Evolutionary conservation across 2,113 vertebrate species (phyloP).

Genomic region (Microtus richardsoni): DNA sequence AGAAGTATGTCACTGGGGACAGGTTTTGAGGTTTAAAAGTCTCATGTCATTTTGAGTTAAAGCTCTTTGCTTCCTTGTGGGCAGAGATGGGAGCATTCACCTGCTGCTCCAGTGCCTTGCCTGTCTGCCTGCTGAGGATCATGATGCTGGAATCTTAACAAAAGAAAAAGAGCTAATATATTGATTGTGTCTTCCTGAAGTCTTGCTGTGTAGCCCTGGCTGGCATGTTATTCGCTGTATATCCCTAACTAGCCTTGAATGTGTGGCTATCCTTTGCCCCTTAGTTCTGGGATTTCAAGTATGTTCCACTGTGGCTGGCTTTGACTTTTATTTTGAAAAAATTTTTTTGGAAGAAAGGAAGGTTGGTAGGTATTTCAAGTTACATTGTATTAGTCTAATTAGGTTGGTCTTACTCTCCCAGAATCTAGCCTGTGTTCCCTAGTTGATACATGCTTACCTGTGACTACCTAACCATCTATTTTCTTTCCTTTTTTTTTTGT

Average conservation of each 20-base stretch:
- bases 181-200: neutral
- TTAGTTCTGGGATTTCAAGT: neutral
- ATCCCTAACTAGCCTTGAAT: neutral
- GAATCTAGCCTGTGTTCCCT: neutral
- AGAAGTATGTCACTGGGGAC: neutral
- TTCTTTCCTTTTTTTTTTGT: neutral
- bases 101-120: neutral
- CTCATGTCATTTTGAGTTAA: neutral
- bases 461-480: no score
- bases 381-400: neutral
- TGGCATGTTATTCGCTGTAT: neutral
- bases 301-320: neutral
- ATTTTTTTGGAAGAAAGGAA: neutral
- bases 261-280: neutral
- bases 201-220: neutral
- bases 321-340: neutral
- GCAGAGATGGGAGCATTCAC: neutral
- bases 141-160: neutral
- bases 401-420: slow-evolving; percentile 19
- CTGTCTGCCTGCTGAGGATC: neutral
- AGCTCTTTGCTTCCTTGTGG: neutral
- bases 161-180: neutral
- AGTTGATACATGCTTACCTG: neutral
- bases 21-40: neutral
- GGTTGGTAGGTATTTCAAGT: neutral